These are phyloP conservation scores for Spinus pinus DNA, from an alignment of 2,797 vertebrate genomes.

Conservation along the genomic window DNA sequence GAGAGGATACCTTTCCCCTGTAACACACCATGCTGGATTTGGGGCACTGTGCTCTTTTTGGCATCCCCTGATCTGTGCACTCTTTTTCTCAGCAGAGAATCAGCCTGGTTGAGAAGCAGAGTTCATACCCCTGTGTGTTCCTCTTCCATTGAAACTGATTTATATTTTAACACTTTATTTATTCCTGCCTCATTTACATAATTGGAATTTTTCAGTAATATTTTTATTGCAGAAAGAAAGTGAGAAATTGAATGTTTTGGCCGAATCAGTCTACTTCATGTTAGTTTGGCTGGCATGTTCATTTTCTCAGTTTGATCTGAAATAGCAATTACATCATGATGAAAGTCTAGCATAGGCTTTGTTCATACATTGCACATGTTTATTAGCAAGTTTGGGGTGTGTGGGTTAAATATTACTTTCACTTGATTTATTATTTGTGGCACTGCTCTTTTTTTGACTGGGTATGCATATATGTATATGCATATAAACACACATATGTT, in stretches of 20 bases:
- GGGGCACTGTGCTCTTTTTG: background rate
- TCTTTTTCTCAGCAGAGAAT: background rate
- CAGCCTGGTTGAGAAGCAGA: background rate
- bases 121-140: background rate
- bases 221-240: slow-evolving; percentile 30
- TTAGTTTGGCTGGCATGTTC: slow-evolving; percentile 49
- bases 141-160: background rate
- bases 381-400: slow-evolving; percentile 25
- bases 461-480: background rate
- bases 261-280: slow-evolving; percentile 43
- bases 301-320: slow-evolving; percentile 54
- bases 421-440: slow-evolving; percentile 63
- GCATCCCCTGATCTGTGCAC: rapidly evolving
- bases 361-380: slow-evolving; percentile 10
- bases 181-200: slow-evolving; percentile 1
- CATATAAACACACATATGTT: slow-evolving; percentile 13
- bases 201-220: background rate
- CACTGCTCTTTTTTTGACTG: slow-evolving; percentile 48
- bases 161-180: background rate
- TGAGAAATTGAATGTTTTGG: slow-evolving; percentile 41
- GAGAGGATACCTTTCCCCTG: background rate
- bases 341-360: slow-evolving; percentile 56
- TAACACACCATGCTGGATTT: background rate
- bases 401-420: background rate
- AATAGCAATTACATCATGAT: slow-evolving; percentile 53